Percentiles rank a stretch among this genome's conserved stretches.
Evolutionary conservation across 2,113 vertebrate genomes (phyloP).

Genomic region (Rutilus rutilus): DNA sequence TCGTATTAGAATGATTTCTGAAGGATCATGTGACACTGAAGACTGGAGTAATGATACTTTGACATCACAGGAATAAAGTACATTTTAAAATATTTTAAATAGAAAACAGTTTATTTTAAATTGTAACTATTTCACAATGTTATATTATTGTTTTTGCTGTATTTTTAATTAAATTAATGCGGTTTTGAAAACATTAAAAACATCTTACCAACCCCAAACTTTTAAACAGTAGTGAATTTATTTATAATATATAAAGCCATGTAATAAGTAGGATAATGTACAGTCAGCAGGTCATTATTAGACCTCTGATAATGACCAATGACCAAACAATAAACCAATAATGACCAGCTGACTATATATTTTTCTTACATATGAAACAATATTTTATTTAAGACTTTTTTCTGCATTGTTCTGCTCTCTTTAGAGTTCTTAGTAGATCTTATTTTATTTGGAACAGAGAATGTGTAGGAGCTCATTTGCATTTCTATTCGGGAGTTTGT

Average conservation of each 20-base stretch:
- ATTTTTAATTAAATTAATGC: neutral
- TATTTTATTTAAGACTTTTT: neutral
- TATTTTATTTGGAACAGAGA: neutral
- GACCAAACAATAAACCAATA: neutral
- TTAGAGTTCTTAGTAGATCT: neutral
- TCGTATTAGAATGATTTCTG: too few relatives aligned
- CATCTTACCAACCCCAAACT: too few relatives aligned
- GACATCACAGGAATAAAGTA: neutral
- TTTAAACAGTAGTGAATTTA: neutral
- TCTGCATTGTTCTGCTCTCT: neutral
- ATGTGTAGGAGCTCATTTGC: neutral
- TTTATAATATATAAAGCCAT: neutral
- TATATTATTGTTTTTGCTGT: neutral
- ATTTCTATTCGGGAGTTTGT: constrained; percentile 19
- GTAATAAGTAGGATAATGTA: too few relatives aligned
- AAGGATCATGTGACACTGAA: neutral
- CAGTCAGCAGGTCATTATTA: neutral
- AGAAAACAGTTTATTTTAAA: neutral
- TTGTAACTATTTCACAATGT: neutral
- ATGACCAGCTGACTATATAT: neutral
- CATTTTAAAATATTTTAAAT: neutral
- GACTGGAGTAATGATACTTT: neutral
- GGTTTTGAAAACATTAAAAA: too few relatives aligned
- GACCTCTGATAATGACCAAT: neutral
- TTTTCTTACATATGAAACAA: neutral